phyloP scores from a whole-genome alignment of 35 echinoderm and acorn worm species.

The Amphiura filiformis region DNA sequence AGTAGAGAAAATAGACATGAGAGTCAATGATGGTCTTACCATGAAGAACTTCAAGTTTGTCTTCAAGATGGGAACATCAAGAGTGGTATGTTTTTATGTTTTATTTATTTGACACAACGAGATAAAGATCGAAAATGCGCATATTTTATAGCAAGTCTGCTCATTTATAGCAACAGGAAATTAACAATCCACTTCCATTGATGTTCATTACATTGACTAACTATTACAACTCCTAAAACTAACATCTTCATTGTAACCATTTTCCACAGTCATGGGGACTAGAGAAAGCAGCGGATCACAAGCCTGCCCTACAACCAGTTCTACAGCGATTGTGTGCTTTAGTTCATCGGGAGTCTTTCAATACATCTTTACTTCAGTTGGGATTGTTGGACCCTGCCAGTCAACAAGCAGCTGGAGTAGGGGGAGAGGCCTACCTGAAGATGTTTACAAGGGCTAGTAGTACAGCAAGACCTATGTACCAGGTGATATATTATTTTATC shows the following conservation, averaged over 20 bases:
- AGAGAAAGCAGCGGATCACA: slow-evolving; percentile 33
- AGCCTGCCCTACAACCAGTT: slow-evolving; percentile 20
- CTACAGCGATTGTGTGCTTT: slow-evolving; percentile 28
- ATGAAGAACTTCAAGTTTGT: slow-evolving; percentile 74
- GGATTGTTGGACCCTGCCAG: slow-evolving; percentile 15
- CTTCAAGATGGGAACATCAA: slow-evolving; percentile 80
- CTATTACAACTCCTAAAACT: no score
- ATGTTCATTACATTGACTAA: no score
- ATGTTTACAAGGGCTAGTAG: neutral
- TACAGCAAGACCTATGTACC: neutral
- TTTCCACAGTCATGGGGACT: slow-evolving; percentile 54
- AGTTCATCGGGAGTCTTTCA: slow-evolving; percentile 47
- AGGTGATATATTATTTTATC: no score
- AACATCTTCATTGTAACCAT: no score
- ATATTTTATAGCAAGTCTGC: no score
- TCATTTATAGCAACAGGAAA: no score
- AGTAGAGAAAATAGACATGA: slow-evolving; percentile 27
- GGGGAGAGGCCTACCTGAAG: neutral
- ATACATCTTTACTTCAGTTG: slow-evolving; percentile 7
- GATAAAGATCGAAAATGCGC: no score
- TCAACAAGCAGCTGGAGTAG: neutral
- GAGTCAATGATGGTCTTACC: slow-evolving; percentile 38
- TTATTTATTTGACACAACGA: no score
- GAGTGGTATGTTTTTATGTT: slow-evolving; percentile 52
- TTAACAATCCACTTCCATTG: no score